Evolutionary conservation across 2,888 invertebrate species (phyloP), one percentile per base, ranked within the genome.

Genomic region (Fabriciana adippe): DNA sequence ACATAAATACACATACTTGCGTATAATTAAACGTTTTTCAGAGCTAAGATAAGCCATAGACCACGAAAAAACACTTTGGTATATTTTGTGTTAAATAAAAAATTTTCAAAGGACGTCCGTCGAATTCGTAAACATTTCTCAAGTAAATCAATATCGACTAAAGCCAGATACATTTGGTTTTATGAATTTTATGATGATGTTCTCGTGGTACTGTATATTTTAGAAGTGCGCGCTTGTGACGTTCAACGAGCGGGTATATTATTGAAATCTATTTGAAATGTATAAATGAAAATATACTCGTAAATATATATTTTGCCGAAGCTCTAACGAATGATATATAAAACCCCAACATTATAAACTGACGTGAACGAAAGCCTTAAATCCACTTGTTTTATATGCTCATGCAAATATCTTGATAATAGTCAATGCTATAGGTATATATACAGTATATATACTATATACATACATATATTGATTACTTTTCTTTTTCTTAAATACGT

Each of bases 131-230:
- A 88, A 90, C 84, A 85, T 79, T 80, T 83, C 78, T 79, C 81
- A 84, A 86, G 87, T 90, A 90, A 90, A 90, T 89, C 88, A 88
- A 87, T 87, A 79, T 78, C 77, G 80, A 73, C 80, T 77, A 79
- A 75, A 81, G 79, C 80, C 76, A 79, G 78, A 80, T 81, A 83
- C 81, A 85, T 87, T 86, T 81, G 80, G 78, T 83, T 87, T 88
- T 86, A 86, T 81, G 79, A 78, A 81, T 87, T 89, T 88, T 88
- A 89, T 85, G 90, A 89, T 89, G 87, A 89, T 89, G 86, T 79
- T 83, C 79, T 79, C 75, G 75, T 76, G 76, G 78, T 80, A 76
- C 80, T 81, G 82, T 80, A 81, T 83, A 82, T 84, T 86, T 88
- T 85, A 81, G 82, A 76, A 76, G 73, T 72, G 72, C 75, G 72